Evolutionary conservation across 64 coral and sea anemone genomes (phyloP).

Genomic region (Stylophora pistillata): DNA sequence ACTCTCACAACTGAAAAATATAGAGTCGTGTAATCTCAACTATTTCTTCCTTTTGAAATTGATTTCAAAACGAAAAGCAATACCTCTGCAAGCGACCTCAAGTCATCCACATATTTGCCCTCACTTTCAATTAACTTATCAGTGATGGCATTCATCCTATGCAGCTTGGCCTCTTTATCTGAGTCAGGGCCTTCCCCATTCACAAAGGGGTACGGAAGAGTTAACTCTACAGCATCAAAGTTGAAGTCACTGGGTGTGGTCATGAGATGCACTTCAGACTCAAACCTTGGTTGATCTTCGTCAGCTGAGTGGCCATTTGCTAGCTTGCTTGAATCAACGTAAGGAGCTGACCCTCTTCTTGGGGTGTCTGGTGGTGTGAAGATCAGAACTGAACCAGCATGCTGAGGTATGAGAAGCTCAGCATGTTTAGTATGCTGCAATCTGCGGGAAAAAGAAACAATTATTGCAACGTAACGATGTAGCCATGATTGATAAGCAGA

Average conservation of each 20-base stretch:
- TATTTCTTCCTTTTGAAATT: neutral
- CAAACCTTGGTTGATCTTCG: slow-evolving; percentile 17
- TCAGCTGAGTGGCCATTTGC: slow-evolving; percentile 42
- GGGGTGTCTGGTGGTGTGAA: slow-evolving; percentile 85
- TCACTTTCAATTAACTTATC: slow-evolving; percentile 71
- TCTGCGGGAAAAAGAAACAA: neutral
- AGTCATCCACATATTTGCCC: slow-evolving; percentile 68
- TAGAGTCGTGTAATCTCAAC: neutral
- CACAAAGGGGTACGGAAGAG: slow-evolving; percentile 55
- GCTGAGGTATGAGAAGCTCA: slow-evolving; percentile 77
- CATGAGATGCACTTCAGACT: slow-evolving; percentile 25
- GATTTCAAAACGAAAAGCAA: neutral
- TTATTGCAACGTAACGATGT: too few relatives aligned
- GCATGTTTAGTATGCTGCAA: slow-evolving; percentile 43
- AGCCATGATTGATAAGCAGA: neutral
- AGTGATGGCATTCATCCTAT: slow-evolving; percentile 67
- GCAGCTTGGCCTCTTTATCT: slow-evolving; percentile 46
- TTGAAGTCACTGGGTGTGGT: slow-evolving; percentile 34
- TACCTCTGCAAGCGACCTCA: slow-evolving; percentile 80
- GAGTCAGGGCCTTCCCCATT: slow-evolving; percentile 48
- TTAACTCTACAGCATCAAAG: slow-evolving; percentile 53
- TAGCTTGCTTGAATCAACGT: slow-evolving; percentile 18
- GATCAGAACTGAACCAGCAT: slow-evolving; percentile 81
- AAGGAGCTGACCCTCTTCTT: slow-evolving; percentile 43
- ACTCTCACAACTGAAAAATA: neutral